Evolutionary conservation across 2,888 invertebrate species (phyloP).

Genomic region (Conops quadrifasciatus): DNA sequence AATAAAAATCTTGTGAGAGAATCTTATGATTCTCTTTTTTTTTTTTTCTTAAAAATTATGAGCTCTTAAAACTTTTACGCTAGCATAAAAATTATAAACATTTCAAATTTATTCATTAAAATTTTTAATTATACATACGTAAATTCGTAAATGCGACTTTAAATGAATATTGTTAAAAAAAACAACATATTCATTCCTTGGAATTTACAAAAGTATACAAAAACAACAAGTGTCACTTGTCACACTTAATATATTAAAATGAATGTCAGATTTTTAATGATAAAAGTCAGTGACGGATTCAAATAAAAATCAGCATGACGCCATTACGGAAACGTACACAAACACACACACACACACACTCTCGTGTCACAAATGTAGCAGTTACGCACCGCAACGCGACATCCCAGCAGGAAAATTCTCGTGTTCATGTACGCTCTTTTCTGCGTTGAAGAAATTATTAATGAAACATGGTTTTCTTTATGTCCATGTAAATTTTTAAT

Average conservation of each 20-base stretch:
- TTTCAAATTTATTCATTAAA: neutral
- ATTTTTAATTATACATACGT: neutral
- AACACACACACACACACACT: neutral
- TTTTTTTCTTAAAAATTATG: too few relatives aligned
- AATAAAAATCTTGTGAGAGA: too few relatives aligned
- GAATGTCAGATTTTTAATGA: constrained; percentile 40
- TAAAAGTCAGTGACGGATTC: constrained; percentile 42
- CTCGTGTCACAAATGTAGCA: neutral
- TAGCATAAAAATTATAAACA: neutral
- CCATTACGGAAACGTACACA: constrained; percentile 12
- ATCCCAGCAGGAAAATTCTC: too few relatives aligned
- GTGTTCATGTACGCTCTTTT: too few relatives aligned
- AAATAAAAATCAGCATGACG: constrained; percentile 39
- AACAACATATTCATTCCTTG: neutral
- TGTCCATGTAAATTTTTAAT: too few relatives aligned
- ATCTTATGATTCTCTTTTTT: too few relatives aligned
- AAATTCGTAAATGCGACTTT: neutral
- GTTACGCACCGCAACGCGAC: neutral
- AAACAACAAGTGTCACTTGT: constrained; percentile 31
- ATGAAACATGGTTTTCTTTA: too few relatives aligned
- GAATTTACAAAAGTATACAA: neutral
- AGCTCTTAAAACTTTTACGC: too few relatives aligned
- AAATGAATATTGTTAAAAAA: neutral
- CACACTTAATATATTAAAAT: constrained; percentile 37
- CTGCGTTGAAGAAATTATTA: too few relatives aligned